phyloP scores from a whole-genome alignment of 1,140 invertebrate genomes.

The Cydia pomonella region DNA sequence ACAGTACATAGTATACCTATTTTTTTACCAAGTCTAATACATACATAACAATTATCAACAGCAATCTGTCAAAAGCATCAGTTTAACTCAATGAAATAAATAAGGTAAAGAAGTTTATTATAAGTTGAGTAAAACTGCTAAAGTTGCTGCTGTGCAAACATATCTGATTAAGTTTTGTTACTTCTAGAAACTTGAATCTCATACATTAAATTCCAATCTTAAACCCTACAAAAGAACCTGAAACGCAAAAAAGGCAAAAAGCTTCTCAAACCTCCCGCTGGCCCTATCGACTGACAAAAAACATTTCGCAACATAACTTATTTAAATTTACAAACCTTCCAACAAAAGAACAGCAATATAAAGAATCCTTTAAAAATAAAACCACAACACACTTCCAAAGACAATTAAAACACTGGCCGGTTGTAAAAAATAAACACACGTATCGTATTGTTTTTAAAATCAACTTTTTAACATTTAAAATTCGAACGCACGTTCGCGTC shows the following conservation, averaged over 20 bases:
- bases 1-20: neutral
- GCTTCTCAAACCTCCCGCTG: conserved; percentile 25
- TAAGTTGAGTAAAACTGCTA: neutral
- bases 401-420: conserved; percentile 23
- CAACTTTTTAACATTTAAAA: conserved; percentile 40
- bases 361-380: conserved; percentile 28
- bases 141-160: neutral
- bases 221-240: neutral
- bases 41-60: no score
- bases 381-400: neutral
- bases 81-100: no score
- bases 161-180: neutral
- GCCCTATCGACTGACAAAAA: conserved; percentile 21
- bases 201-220: neutral
- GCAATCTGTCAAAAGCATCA: no score
- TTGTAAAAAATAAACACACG: conserved; percentile 41
- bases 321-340: conserved; percentile 23
- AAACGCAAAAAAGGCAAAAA: conserved; percentile 23
- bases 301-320: conserved; percentile 24
- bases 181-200: neutral
- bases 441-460: neutral
- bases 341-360: neutral
- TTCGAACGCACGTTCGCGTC: conserved; percentile 52
- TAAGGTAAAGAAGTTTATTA: no score
- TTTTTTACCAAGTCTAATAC: neutral